Evolutionary conservation across 2,797 vertebrate genomes (phyloP), one percentile per base, ranked within the genome.

Genomic region (Notolabrus celidotus): DNA sequence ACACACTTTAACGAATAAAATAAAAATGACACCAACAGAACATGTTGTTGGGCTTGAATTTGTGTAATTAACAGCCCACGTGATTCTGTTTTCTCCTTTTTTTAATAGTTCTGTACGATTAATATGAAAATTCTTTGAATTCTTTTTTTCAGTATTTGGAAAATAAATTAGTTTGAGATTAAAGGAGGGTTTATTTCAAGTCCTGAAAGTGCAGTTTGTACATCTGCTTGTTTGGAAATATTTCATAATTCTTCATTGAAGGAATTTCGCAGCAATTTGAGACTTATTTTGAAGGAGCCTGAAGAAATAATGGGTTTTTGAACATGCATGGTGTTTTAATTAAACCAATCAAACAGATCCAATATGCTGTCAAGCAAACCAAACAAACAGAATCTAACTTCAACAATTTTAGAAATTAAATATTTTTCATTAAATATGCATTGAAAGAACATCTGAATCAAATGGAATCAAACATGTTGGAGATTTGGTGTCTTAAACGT

Each of bases 141-240:
- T 12, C 36, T 36, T 36, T 36, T 12, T 16, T 10, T 19, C 5
- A 5, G 33, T 47, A 7, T 74, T 60, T 56, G 17, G 33, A 62
- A 65, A 76, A 73, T 17, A 64, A 60, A 82, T 71, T 67, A 23
- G 65, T 23, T 73, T 68, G 52, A 36, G 36, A 72, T 68, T 47
- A 80, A 84, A 77, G 42, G 10, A 29, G 36, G 38, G 11, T 74
- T 54, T 41, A 45, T 69, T 60, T 61, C 23, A 57, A 70, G 70
- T 50, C 25, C 27, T 42, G 31, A 63, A 17, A 20, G 68, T 31
- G 58, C 34, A 36, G 33, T 55, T 80, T 42, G 41, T 52, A 42
- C 33, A 60, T 73, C 57, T 62, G 73, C 65, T 55, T 70, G 42
- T 61, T 57, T 71, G 25, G 27, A 71, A 73, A 64, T 45, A 41